phyloP scores from a whole-genome alignment of 2,888 invertebrate genomes.

The Melanargia galathea region DNA sequence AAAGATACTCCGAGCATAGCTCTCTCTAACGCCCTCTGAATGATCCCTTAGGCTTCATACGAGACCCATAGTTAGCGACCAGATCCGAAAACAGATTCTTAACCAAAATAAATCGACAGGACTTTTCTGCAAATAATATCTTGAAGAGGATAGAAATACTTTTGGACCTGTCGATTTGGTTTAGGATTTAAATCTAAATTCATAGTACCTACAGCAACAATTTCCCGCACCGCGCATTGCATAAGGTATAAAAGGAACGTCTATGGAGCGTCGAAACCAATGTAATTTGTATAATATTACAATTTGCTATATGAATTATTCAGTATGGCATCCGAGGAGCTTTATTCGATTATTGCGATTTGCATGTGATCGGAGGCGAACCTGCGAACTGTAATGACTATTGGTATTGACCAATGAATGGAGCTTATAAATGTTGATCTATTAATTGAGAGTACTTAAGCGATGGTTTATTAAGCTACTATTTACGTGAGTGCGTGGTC shows the following conservation, averaged over 20 bases:
- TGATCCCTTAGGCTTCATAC: no score
- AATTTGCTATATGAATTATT: conserved; percentile 77
- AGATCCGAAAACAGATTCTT: no score
- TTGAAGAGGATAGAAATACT: background rate
- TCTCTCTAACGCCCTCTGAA: no score
- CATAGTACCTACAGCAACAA: conserved; percentile 33
- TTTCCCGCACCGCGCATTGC: conserved; percentile 37
- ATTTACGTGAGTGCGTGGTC: no score
- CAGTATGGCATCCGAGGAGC: conserved; percentile 61
- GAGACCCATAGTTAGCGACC: no score
- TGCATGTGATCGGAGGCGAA: conserved; percentile 31
- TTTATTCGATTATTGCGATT: conserved; percentile 60
- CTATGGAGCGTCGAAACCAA: conserved; percentile 65
- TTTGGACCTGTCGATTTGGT: background rate
- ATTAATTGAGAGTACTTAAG: background rate
- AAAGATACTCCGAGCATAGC: no score
- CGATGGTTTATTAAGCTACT: no score
- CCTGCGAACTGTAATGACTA: conserved; percentile 17
- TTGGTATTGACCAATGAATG: conserved; percentile 4
- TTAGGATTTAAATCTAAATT: conserved; percentile 32
- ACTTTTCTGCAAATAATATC: no score
- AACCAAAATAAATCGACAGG: no score
- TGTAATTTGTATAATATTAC: conserved; percentile 74
- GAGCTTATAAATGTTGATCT: background rate
- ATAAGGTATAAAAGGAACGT: conserved; percentile 46